These are phyloP conservation scores for Acanthosepion lycidas DNA, from an alignment of 2,888 invertebrate species.

Conservation along the genomic window DNA sequence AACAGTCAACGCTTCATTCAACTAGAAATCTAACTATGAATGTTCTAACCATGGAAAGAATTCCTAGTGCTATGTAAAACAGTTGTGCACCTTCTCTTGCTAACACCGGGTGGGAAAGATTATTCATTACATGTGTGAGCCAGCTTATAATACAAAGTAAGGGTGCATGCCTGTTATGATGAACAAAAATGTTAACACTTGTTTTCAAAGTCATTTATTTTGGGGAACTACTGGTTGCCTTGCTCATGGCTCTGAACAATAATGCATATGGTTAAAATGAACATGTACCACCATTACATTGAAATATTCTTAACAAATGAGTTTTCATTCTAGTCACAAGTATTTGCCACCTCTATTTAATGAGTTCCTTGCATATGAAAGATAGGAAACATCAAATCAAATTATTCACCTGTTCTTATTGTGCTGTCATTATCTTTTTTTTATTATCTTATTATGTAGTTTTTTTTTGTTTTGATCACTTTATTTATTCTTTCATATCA, in stretches of 20 bases:
- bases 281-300: neutral
- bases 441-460: neutral
- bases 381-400: neutral
- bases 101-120: constrained; percentile 3
- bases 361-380: neutral
- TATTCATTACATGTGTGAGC: neutral
- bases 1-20: neutral
- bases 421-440: neutral
- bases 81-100: neutral
- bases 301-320: neutral
- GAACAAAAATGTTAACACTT: neutral
- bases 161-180: neutral
- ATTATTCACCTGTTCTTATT: neutral
- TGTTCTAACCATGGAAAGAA: neutral
- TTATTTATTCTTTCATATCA: neutral
- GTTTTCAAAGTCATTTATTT: neutral
- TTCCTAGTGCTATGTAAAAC: neutral
- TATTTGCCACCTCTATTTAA: neutral
- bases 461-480: neutral
- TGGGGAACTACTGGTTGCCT: neutral
- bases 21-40: neutral
- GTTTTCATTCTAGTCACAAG: neutral
- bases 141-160: neutral
- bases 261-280: neutral
- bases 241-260: neutral